phyloP scores from a whole-genome alignment of 2,113 vertebrate genomes.

The Amblyopsis rosae region DNA sequence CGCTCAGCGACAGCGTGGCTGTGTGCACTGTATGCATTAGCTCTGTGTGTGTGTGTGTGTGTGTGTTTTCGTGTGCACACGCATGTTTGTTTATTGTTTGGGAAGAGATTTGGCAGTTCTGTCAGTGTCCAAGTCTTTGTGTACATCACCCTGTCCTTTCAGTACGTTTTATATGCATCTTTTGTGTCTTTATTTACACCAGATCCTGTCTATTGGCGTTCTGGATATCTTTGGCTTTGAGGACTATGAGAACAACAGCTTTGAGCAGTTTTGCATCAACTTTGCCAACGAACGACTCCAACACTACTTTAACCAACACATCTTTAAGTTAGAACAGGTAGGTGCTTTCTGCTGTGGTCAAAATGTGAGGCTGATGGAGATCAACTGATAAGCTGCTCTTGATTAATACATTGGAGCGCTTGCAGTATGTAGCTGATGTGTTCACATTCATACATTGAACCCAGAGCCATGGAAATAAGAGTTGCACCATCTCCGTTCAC shows the following conservation, averaged over 20 bases:
- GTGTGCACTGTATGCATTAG: slow-evolving; percentile 3
- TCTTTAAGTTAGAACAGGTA: slow-evolving; percentile 96
- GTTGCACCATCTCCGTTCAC: too few relatives aligned
- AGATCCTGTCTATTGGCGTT: slow-evolving; percentile 95
- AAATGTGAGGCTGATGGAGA: too few relatives aligned
- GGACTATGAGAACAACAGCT: slow-evolving; percentile 97
- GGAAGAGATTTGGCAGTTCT: slow-evolving; percentile 41
- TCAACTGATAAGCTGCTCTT: not conserved
- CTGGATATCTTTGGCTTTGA: slow-evolving; percentile 98
- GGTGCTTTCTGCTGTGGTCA: not conserved
- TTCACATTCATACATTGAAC: too few relatives aligned
- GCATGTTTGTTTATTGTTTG: slow-evolving; percentile 10
- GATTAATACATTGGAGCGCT: too few relatives aligned
- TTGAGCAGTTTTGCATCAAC: slow-evolving; percentile 98
- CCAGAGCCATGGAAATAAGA: too few relatives aligned
- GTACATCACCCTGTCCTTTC: not conserved
- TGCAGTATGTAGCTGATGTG: too few relatives aligned
- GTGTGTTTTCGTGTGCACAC: not conserved
- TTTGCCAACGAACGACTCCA: slow-evolving; percentile 95
- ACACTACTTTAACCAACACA: slow-evolving; percentile 97
- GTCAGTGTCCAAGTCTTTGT: slow-evolving; percentile 48
- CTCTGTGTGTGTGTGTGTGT: slow-evolving; percentile 4
- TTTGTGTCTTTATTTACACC: not conserved
- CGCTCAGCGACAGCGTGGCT: slow-evolving; percentile 41
- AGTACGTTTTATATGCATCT: not conserved